These are phyloP conservation scores for Atrichornis clamosus DNA, from an alignment of 2,113 vertebrate genomes.

Conservation along the genomic window DNA sequence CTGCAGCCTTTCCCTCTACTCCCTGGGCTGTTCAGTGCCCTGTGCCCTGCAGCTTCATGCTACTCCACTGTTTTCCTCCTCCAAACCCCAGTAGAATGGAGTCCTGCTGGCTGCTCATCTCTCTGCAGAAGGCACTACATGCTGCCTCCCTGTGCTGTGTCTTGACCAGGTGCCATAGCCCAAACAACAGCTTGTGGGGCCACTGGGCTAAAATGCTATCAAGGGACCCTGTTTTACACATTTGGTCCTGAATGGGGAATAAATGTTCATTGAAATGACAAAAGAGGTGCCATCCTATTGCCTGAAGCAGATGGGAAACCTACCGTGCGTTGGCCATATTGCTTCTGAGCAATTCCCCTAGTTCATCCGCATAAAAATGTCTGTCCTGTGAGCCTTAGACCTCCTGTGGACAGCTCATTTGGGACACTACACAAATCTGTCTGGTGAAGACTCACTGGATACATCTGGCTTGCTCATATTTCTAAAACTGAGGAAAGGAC, in stretches of 20 bases:
- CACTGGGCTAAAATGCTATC: not conserved
- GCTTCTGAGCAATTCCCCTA: not conserved
- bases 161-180: not conserved
- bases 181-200: not conserved
- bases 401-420: not conserved
- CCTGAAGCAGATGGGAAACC: not conserved
- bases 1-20: not conserved
- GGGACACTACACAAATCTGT: not conserved
- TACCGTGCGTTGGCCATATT: not conserved
- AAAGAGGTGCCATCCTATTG: not conserved
- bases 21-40: not conserved
- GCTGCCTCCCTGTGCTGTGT: not conserved
- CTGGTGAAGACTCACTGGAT: not conserved
- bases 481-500: not conserved
- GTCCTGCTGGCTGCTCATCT: not conserved
- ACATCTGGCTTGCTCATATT: not conserved
- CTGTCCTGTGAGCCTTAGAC: not conserved
- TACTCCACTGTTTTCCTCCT: not conserved
- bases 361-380: not conserved
- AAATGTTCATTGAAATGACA: not conserved
- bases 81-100: rapidly evolving
- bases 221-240: not conserved
- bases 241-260: not conserved
- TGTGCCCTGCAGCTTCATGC: rapidly evolving
- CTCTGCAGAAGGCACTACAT: not conserved